A percentile compares a stretch with the other conserved stretches of the same genome.
phyloP scores from a whole-genome alignment of 2,113 vertebrate species.

The Promerops cafer region DNA sequence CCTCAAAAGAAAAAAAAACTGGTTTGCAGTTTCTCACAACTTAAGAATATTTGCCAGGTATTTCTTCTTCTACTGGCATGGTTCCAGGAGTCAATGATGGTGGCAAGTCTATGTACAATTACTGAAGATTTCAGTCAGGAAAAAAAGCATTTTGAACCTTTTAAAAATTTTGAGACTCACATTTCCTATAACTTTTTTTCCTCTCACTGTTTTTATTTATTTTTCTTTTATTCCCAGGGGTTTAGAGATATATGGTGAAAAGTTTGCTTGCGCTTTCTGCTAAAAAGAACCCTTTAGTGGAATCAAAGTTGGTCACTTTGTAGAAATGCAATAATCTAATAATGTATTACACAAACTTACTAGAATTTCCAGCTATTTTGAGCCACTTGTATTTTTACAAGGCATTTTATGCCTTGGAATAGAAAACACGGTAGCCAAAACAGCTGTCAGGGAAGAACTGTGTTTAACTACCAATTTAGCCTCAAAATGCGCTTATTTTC shows the following conservation, averaged over 20 bases:
- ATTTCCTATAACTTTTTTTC: neutral
- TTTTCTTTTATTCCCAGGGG: fast-evolving
- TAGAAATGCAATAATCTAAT: neutral
- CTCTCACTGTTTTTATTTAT: neutral
- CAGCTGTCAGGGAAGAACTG: neutral
- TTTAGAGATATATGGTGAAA: neutral
- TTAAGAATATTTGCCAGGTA: neutral
- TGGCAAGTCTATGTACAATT: neutral
- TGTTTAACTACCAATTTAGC: neutral
- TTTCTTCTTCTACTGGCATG: neutral
- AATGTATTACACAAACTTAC: neutral
- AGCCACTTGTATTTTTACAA: neutral
- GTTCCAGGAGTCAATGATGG: neutral
- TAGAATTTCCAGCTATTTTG: neutral
- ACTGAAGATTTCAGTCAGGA: neutral
- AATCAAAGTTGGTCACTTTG: neutral
- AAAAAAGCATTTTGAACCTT: neutral
- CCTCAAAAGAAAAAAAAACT: neutral
- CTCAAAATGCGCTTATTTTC: fast-evolving
- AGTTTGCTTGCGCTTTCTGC: neutral
- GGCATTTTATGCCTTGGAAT: neutral
- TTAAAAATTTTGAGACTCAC: neutral
- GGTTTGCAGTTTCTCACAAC: neutral
- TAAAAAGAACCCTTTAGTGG: neutral
- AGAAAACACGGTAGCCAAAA: neutral